Conservation (phyloP, 2,797 vertebrate species). For the Dipus sagitta region DNA sequence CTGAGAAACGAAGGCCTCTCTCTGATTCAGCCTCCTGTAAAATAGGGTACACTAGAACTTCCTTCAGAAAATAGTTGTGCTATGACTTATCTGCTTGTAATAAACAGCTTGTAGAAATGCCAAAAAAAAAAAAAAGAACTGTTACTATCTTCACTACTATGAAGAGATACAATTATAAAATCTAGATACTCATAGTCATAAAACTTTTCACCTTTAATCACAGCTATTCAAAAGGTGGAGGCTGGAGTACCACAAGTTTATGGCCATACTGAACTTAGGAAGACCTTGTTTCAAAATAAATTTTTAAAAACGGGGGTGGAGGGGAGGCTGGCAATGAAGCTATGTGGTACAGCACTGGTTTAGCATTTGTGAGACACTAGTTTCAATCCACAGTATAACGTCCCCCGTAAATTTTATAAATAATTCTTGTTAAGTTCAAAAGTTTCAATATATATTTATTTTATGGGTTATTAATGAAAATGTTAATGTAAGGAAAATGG, state of each 20-base stretch:
- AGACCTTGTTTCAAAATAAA: background rate
- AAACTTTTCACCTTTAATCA: background rate
- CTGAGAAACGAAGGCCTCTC: background rate
- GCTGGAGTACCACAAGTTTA: background rate
- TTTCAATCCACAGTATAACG: background rate
- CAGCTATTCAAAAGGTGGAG: background rate
- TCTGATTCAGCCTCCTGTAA: background rate
- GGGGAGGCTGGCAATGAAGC: background rate
- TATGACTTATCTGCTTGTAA: background rate
- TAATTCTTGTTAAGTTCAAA: background rate
- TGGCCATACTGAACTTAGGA: background rate
- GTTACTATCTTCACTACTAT: background rate
- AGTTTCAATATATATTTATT: background rate
- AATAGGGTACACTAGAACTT: background rate
- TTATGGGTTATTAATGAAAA: background rate
- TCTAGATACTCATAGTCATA: background rate
- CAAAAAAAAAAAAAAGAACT: background rate
- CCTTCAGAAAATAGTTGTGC: background rate
- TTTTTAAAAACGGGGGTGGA: too few relatives aligned
- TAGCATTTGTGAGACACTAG: background rate
- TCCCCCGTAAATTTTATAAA: background rate
- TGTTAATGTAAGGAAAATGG: constrained; percentile 19
- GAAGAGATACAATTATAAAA: background rate
- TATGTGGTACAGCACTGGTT: background rate
- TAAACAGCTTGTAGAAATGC: background rate